A percentile compares a stretch with the other conserved stretches of the same genome.
These are phyloP conservation scores for Cynopterus sphinx DNA, from an alignment of 2,797 vertebrate genomes.

Conservation along the genomic window DNA sequence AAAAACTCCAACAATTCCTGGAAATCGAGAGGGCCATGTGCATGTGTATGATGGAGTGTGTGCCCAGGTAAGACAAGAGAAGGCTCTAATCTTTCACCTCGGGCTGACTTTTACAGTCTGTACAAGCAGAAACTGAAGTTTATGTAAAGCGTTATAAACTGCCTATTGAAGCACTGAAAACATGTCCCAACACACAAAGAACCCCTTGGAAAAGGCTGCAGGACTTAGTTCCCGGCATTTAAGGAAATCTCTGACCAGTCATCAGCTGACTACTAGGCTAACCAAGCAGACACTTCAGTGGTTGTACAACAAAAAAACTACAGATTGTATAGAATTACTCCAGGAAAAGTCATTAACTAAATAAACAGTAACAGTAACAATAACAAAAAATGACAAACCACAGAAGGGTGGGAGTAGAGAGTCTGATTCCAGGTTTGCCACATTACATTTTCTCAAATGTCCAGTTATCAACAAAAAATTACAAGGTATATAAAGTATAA, in stretches of 20 bases:
- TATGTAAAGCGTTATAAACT: background rate
- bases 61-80: background rate
- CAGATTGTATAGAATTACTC: background rate
- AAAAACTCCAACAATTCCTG: background rate
- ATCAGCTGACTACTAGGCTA: background rate
- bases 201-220: background rate
- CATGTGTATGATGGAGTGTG: background rate
- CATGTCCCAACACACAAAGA: background rate
- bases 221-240: background rate
- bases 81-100: background rate
- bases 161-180: background rate
- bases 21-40: background rate
- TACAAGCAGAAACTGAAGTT: background rate
- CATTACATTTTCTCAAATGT: background rate
- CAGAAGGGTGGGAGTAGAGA: background rate
- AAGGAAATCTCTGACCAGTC: background rate
- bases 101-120: background rate
- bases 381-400: background rate
- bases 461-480: background rate
- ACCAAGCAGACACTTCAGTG: background rate
- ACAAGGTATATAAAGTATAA: background rate
- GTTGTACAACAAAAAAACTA: background rate
- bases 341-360: background rate
- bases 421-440: background rate
- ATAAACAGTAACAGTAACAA: background rate